A percentile compares a stretch with the other conserved stretches of the same genome.
phyloP scores from a whole-genome alignment of 2,113 vertebrate genomes.

The Oxygymnocypris stewartii region DNA sequence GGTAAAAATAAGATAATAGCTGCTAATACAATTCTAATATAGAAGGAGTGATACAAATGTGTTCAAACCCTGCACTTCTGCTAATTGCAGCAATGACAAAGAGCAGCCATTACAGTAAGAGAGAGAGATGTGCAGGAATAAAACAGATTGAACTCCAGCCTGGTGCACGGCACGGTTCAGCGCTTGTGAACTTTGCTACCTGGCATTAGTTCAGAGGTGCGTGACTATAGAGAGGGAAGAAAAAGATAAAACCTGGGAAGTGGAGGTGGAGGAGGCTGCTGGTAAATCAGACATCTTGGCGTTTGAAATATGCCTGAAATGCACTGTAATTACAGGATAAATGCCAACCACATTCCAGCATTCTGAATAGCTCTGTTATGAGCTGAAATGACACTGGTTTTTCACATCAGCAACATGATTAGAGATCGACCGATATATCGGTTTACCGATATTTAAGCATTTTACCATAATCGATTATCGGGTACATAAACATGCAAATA shows the following conservation, averaged over 20 bases:
- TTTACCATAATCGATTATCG: no score
- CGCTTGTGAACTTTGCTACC: constrained; percentile 63
- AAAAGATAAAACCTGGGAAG: background rate
- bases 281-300: background rate
- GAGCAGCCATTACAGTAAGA: constrained; percentile 50
- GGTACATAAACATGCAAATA: no score
- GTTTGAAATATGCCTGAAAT: constrained; percentile 6
- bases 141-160: background rate
- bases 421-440: no score
- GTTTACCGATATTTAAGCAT: no score
- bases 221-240: background rate
- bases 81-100: no score
- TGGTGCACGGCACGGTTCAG: constrained; percentile 49
- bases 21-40: constrained; percentile 61
- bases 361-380: constrained; percentile 65
- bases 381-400: constrained; percentile 56
- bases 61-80: constrained; percentile 56
- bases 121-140: background rate
- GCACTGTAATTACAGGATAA: background rate
- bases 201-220: constrained; percentile 4
- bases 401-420: no score
- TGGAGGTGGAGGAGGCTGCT: background rate
- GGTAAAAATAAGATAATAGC: constrained; percentile 54
- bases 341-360: background rate
- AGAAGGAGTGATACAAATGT: constrained; percentile 53